Base-by-base conservation (phyloP, 2,888 invertebrate genomes). In the Lochmaea crataegi region DNA sequence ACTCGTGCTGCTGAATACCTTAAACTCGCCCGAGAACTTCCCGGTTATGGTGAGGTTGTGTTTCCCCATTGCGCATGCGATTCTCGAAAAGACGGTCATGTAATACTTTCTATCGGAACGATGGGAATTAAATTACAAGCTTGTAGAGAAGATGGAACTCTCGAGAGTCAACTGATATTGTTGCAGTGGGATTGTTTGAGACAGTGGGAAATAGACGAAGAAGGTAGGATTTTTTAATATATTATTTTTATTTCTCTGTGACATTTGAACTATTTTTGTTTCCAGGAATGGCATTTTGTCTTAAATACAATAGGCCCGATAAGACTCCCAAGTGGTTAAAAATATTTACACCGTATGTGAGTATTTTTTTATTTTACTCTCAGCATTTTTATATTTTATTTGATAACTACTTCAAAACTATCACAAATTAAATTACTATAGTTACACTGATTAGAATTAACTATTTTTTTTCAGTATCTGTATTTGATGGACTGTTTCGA, bases 1-100 rank as follows among this genome's bases (percentile, higher is more conserved):
- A 92, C 93, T 74, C 93, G 97, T 82, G 96, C 95, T 76, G 87
- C 91, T 72, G 95, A 96, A 89, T 97, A 97, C 87, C 90, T 98
- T 75, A 91, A 93, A 75, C 87, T 96, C 79, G 97, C 96, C 18
- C 91, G 96, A 73, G 90, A 93, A 78, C 88, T 98, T 81, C 94
- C 95, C 68, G 99, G 98, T 64, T 99, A 99, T 88, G 97, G 96
- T 0, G 94, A 95, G 85, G 91, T 98, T 14, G 94, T 95, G 65
- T 98, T 99, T 88, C 99, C 99, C 41, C 96, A 97, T 88, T 94
- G 98, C 86, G 90, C 94, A 45, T 96, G 97, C 87, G 97, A 97
- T 89, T 94, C 95, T 48, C 90, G 95, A 73, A 96, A 95, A 85
- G 94, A 93, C 79, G 96, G 96, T 57, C 95, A 95, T 87, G 96